Conservation (phyloP, 2,113 vertebrate genomes). For the Dromas ardeola region DNA sequence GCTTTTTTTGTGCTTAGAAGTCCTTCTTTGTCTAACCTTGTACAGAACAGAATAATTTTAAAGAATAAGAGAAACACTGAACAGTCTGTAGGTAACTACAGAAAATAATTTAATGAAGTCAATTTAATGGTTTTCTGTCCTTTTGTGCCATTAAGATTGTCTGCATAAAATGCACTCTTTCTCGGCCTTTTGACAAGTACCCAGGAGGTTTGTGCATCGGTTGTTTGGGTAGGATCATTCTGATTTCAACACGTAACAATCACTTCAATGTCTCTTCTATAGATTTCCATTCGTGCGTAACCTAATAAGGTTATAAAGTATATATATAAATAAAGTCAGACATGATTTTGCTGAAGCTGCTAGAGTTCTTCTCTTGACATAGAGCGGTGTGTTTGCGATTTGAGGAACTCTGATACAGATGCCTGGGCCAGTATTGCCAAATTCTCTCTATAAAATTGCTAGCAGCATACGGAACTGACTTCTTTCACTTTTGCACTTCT, state of each 20-base stretch:
- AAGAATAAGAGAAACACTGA: neutral
- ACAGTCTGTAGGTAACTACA: neutral
- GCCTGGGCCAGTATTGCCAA: neutral
- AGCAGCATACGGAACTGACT: neutral
- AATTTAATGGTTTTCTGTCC: neutral
- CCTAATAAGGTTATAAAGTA: neutral
- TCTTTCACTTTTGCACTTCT: neutral
- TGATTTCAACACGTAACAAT: neutral
- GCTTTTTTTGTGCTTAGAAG: neutral
- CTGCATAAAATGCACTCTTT: neutral
- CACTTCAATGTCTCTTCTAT: neutral
- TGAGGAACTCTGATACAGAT: neutral
- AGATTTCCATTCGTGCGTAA: neutral
- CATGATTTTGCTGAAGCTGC: neutral
- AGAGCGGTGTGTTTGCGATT: neutral
- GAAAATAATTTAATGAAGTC: neutral
- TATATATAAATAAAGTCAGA: neutral
- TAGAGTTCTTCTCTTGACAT: neutral
- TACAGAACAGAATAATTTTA: neutral
- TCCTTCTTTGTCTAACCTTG: neutral
- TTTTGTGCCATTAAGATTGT: neutral
- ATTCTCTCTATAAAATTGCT: neutral
- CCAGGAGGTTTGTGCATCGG: neutral
- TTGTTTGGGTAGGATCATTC: neutral
- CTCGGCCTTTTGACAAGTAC: neutral